Conservation (phyloP, 1,140 invertebrate genomes). For the Caerostris darwini region DNA sequence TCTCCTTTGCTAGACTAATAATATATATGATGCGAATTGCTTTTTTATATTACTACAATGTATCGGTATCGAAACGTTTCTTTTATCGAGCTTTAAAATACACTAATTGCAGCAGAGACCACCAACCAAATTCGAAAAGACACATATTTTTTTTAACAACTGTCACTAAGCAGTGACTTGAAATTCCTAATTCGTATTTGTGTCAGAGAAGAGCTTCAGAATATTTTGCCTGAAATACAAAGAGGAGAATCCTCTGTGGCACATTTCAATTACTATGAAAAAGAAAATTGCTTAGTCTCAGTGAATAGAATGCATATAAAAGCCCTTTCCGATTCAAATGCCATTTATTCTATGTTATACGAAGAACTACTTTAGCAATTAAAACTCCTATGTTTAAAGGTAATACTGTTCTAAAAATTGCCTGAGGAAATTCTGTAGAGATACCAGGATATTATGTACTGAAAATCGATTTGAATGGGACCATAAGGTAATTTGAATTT, state of each 20-base stretch:
- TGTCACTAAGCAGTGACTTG: not conserved
- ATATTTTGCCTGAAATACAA: not conserved
- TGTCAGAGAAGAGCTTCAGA: not conserved
- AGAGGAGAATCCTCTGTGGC: not conserved
- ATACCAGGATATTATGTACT: not conserved
- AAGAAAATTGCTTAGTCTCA: no score
- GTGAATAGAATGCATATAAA: no score
- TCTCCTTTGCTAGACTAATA: no score
- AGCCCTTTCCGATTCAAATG: no score
- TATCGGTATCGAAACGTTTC: no score
- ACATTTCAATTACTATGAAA: no score
- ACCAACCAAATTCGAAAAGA: not conserved
- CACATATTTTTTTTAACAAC: no score
- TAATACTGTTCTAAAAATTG: not conserved
- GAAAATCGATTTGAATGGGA: not conserved
- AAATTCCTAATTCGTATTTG: not conserved
- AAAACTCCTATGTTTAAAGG: slow-evolving; percentile 27
- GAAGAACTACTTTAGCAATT: not conserved
- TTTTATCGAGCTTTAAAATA: no score
- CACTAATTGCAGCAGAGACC: no score
- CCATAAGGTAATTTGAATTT: not conserved
- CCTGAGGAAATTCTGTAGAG: not conserved
- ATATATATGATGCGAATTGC: no score
- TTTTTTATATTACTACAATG: no score
- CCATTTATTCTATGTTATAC: no score